Conservation (phyloP, 2,113 vertebrate genomes). For the Cavia porcellus region DNA sequence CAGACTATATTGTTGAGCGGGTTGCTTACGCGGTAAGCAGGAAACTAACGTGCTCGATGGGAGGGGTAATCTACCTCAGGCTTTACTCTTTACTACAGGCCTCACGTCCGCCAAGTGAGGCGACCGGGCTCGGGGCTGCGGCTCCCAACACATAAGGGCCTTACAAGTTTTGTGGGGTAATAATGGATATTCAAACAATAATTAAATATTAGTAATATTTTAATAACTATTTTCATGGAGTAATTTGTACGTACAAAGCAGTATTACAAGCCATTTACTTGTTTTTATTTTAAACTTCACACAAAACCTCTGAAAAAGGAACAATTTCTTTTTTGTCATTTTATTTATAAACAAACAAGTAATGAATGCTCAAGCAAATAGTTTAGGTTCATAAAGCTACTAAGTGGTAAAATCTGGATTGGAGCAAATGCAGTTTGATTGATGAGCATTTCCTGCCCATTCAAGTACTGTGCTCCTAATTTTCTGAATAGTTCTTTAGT, state of each 20-base stretch:
- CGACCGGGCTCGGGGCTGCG: too few relatives aligned
- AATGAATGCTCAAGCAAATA: neutral
- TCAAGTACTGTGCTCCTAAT: neutral
- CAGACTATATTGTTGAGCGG: too few relatives aligned
- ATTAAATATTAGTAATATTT: neutral
- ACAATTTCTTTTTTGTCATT: slow-evolving; percentile 16
- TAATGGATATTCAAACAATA: neutral
- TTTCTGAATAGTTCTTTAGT: neutral
- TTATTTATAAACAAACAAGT: neutral
- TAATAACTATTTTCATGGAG: neutral
- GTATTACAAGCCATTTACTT: neutral
- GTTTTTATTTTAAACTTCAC: neutral
- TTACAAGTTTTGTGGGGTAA: neutral
- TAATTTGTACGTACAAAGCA: neutral
- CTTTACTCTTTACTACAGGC: too few relatives aligned
- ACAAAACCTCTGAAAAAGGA: neutral
- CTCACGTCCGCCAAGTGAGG: too few relatives aligned
- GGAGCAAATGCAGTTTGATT: neutral
- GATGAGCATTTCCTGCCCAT: neutral
- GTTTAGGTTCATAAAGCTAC: neutral
- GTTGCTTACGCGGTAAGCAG: too few relatives aligned
- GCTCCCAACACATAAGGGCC: neutral
- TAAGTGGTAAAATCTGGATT: neutral
- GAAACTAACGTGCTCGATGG: too few relatives aligned
- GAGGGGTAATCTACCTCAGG: too few relatives aligned